phyloP scores from a whole-genome alignment of 2,888 invertebrate species.

The Falcaria lacertinaria region DNA sequence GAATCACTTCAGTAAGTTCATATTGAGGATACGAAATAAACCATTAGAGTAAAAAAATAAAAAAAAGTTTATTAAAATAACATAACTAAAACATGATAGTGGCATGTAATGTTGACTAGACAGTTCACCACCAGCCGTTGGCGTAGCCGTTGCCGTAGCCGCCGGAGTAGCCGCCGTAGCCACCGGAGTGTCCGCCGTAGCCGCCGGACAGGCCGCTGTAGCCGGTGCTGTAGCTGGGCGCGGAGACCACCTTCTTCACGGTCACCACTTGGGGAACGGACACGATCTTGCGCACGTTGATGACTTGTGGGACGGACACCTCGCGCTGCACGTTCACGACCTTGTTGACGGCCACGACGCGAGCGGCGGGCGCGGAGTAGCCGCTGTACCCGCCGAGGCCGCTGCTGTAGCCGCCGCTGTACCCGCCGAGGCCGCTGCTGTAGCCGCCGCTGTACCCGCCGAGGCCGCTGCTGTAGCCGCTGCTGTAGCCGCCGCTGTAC shows the following conservation, averaged over 20 bases:
- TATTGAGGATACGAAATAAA: neutral
- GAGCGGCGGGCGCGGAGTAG: slow-evolving; percentile 25
- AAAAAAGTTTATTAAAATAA: neutral
- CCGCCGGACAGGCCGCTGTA: slow-evolving; percentile 10
- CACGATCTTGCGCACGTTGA: slow-evolving; percentile 42
- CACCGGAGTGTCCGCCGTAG: slow-evolving; percentile 5
- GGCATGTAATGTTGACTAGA: slow-evolving; percentile 7
- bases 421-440: slow-evolving; percentile 6
- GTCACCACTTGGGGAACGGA: slow-evolving; percentile 49
- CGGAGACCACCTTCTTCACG: slow-evolving; percentile 37
- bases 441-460: slow-evolving; percentile 12
- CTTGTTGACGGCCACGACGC: slow-evolving; percentile 35
- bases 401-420: slow-evolving; percentile 9
- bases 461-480: slow-evolving; percentile 8
- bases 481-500: slow-evolving; percentile 11
- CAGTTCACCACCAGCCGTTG: slow-evolving; percentile 17
- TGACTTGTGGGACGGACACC: slow-evolving; percentile 36
- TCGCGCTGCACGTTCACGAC: slow-evolving; percentile 40
- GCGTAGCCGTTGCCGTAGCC: slow-evolving; percentile 14
- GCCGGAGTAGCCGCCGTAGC: slow-evolving; percentile 8
- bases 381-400: slow-evolving; percentile 13
- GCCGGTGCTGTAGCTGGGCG: slow-evolving; percentile 23
- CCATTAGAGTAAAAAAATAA: neutral
- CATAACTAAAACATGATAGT: neutral
- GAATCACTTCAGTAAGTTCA: too few species aligned